Evolutionary conservation across 2,797 vertebrate species (phyloP), one percentile per base, ranked within the genome.

Genomic region (Catostomus latipinnis): DNA sequence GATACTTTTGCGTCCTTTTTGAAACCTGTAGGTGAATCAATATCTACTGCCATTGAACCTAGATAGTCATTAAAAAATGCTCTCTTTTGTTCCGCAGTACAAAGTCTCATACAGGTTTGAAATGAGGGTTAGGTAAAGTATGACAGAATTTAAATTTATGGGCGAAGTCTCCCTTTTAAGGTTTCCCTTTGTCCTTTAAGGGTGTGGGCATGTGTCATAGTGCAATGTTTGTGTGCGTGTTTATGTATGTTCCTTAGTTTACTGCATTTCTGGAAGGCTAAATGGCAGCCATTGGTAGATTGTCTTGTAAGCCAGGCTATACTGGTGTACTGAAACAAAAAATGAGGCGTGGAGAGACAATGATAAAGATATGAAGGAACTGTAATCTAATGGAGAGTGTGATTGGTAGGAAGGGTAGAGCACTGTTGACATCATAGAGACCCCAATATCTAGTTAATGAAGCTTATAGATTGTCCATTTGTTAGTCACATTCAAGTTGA

Each of bases 141-240:
- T 34, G 34, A 34, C 34, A 34, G 4, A 34, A 34, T 34, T 34
- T 34, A 34, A 2, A 34, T 34, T 34, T 34, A 3, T 34, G 34
- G 34, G 34, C 2, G 34, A 34, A 34, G 34, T 34, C 34, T 34
- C 34, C 34, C 34, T 75, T 85, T 87, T 87, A 90, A 91, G 90
- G 90, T 82, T 92, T 93, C 88, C 88, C 90, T 92, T 92, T 90
- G 84, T 88, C 77, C 76, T 77, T 79, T 81, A 56, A 74, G 58
- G 50, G 43, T 66, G 65, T 71, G 75, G 49, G 18, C 49, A 22
- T 76, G 56, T 75, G 65, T 80, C n/a, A 46, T 79, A 74, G 74
- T 82, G 81, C 78, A 81, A 68, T 56, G 69, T 61, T 82, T 66
- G 83, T 88, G 85, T 67, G 34, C 34, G 34, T 34, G 34, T 34